Evolutionary conservation across 23 tunicate genomes (phyloP).

Genomic region (Corella eumyota): DNA sequence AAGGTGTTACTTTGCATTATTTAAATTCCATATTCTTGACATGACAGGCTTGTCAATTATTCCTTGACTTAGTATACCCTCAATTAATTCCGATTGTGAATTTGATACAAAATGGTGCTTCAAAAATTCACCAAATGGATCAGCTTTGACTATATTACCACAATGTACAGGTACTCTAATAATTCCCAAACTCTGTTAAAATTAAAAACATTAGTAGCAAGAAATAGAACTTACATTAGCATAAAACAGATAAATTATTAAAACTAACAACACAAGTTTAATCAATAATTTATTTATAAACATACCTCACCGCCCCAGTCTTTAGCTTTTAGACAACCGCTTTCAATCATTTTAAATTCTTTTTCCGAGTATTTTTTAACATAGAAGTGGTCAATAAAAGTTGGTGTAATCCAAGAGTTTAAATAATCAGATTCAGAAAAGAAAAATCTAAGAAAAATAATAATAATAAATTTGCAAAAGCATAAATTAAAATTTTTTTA

Average conservation of each 20-base stretch:
- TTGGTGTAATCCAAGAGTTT: constrained; percentile 1
- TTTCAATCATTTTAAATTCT: constrained; percentile 26
- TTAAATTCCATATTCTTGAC: constrained; percentile 14
- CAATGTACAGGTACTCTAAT: constrained; percentile 50
- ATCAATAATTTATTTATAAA: no score
- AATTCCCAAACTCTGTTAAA: constrained; percentile 36
- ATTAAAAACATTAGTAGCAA: not conserved
- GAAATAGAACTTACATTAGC: not conserved
- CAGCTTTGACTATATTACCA: not conserved
- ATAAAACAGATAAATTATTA: not conserved
- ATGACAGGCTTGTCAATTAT: constrained; percentile 12
- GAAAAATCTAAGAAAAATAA: constrained; percentile 11
- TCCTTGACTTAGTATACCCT: constrained; percentile 12
- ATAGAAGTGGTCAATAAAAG: constrained; percentile 35
- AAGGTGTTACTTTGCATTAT: no score
- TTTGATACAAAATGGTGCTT: constrained; percentile 33
- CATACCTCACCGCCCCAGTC: constrained; percentile 74
- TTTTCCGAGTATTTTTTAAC: constrained; percentile 26
- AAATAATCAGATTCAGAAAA: constrained; percentile 21
- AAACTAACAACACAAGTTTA: not conserved
- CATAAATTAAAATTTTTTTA: no score
- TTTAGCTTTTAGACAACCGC: constrained; percentile 10
- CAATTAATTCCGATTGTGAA: constrained; percentile 29
- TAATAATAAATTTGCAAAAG: not conserved
- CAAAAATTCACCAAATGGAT: constrained; percentile 27